Evolutionary conservation across 2,113 vertebrate genomes (phyloP).

Genomic region (Nothoprocta perdicaria): DNA sequence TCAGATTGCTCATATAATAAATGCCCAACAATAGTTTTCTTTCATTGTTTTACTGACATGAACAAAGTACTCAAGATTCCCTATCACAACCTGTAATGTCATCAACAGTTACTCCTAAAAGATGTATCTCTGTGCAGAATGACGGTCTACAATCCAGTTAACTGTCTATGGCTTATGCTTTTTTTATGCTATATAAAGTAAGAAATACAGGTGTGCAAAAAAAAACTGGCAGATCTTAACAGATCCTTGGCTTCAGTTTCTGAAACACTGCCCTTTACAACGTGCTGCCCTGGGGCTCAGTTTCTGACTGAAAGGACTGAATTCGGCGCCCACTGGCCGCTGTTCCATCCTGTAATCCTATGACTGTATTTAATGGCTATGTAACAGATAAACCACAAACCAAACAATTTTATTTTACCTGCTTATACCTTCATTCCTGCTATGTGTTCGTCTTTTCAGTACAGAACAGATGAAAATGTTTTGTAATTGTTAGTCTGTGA

Average conservation of each 20-base stretch:
- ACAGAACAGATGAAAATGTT: neutral
- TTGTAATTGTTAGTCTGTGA: neutral
- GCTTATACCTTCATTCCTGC: neutral
- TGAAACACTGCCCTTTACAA: neutral
- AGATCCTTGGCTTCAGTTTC: neutral
- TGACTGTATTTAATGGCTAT: neutral
- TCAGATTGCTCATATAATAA: neutral
- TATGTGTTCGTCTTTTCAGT: neutral
- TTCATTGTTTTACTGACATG: conserved; percentile 4
- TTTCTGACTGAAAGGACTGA: neutral
- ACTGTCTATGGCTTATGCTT: neutral
- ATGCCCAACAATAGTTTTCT: conserved; percentile 39
- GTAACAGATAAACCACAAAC: neutral
- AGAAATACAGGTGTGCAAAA: neutral
- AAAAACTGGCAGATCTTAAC: neutral
- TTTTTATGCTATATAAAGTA: neutral
- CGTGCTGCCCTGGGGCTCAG: neutral
- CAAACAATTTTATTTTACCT: neutral
- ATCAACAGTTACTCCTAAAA: neutral
- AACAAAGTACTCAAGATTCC: conserved; percentile 23
- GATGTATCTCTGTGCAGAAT: neutral
- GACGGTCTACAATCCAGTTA: neutral
- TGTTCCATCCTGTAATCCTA: neutral
- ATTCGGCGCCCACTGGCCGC: neutral
- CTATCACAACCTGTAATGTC: neutral